Percentiles rank a stretch among this genome's conserved stretches.
phyloP scores from a whole-genome alignment of 2,797 vertebrate species.

The Ciconia nigra region DNA sequence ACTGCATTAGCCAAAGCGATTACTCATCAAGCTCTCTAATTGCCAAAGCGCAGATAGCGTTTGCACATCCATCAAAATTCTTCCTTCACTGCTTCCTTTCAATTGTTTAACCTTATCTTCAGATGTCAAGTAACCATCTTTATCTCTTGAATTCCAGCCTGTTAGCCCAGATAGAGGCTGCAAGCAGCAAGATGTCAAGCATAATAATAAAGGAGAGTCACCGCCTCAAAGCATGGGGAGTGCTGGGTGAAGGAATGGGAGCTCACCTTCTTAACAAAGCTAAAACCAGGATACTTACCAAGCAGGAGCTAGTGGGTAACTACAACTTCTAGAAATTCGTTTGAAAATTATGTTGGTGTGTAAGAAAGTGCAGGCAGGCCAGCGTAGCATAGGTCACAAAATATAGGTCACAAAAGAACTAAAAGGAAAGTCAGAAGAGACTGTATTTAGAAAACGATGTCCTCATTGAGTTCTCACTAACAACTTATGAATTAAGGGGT shows the following conservation, averaged over 20 bases:
- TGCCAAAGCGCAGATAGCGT: not conserved
- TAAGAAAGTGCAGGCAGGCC: not conserved
- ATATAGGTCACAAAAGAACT: not conserved
- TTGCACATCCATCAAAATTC: not conserved
- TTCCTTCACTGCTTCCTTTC: not conserved
- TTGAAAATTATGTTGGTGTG: not conserved
- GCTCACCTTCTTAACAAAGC: constrained; percentile 79
- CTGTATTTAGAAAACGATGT: not conserved
- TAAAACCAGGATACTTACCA: constrained; percentile 72
- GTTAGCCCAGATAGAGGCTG: constrained; percentile 29
- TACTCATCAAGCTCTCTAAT: not conserved
- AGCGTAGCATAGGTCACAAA: not conserved
- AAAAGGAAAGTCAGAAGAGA: not conserved
- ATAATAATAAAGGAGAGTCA: constrained; percentile 78
- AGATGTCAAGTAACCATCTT: not conserved
- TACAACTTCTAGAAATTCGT: not conserved
- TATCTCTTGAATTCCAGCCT: constrained; percentile 14
- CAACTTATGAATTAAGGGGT: not conserved
- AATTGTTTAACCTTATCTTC: not conserved
- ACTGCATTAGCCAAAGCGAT: not conserved
- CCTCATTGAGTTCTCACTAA: not conserved
- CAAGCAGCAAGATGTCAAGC: constrained; percentile 75
- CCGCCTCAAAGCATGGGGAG: constrained; percentile 81
- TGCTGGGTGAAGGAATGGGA: constrained; percentile 81
- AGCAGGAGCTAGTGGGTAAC: constrained; percentile 80